Evolutionary conservation across 1,140 invertebrate genomes (phyloP).

Genomic region (Arctopsyche grandis): DNA sequence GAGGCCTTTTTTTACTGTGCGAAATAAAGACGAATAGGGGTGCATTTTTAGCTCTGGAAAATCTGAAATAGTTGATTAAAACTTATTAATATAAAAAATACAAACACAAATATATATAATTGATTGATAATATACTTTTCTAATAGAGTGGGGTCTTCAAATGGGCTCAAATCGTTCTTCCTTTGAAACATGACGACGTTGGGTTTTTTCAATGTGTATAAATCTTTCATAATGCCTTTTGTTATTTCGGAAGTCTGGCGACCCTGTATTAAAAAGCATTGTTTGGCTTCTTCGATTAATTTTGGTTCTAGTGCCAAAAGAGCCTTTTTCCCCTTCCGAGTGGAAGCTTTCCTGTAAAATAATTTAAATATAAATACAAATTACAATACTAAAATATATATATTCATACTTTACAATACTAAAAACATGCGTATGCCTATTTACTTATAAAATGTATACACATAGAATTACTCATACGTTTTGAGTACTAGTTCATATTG

Average conservation of each 20-base stretch:
- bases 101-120: not conserved
- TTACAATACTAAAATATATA: no score
- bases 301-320: constrained; percentile 86
- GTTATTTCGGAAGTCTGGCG: constrained; percentile 82
- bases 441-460: no score
- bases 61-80: constrained; percentile 59
- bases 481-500: no score
- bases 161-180: constrained; percentile 87
- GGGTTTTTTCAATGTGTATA: constrained; percentile 89
- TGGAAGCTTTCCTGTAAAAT: constrained; percentile 84
- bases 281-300: constrained; percentile 88
- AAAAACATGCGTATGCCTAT: no score
- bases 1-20: constrained; percentile 94
- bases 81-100: not conserved
- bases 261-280: constrained; percentile 86
- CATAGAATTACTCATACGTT: no score
- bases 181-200: constrained; percentile 79
- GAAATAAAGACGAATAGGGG: constrained; percentile 90
- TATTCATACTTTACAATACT: no score
- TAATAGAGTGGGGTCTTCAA: constrained; percentile 83
- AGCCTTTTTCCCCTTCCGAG: constrained; percentile 86
- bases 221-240: constrained; percentile 84
- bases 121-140: constrained; percentile 71
- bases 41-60: constrained; percentile 87
- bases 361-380: no score